These are phyloP conservation scores for Octodonta nipae DNA, from an alignment of 2,888 invertebrate genomes.

Conservation along the genomic window DNA sequence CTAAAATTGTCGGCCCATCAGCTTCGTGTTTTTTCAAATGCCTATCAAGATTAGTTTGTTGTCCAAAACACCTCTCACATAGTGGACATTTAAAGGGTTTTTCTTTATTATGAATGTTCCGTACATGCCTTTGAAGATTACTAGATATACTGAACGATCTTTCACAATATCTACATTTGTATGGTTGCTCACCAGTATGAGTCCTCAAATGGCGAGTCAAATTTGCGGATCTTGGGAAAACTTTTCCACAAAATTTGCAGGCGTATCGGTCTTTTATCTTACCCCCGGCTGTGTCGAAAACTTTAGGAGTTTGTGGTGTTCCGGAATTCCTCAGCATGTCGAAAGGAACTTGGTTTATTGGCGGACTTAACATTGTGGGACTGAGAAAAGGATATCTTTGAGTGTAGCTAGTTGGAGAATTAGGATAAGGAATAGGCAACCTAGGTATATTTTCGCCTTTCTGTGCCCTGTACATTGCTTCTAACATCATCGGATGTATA, in stretches of 20 bases:
- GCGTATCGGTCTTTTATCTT: constrained; percentile 82
- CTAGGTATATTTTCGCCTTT: constrained; percentile 43
- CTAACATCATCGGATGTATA: constrained; percentile 57
- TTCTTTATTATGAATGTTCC: constrained; percentile 98
- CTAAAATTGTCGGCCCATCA: constrained; percentile 63
- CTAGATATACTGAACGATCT: constrained; percentile 97
- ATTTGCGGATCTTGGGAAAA: constrained; percentile 94
- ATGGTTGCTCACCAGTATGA: constrained; percentile 95
- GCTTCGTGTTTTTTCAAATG: constrained; percentile 97
- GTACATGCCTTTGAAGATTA: constrained; percentile 92
- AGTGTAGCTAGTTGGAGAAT: constrained; percentile 36
- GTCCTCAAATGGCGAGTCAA: constrained; percentile 91
- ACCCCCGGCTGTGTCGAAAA: constrained; percentile 41
- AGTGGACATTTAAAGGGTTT: constrained; percentile 94
- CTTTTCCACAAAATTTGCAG: constrained; percentile 94
- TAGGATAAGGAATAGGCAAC: constrained; percentile 46
- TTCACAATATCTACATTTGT: constrained; percentile 97
- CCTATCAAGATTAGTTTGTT: constrained; percentile 95
- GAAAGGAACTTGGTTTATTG: constrained; percentile 40
- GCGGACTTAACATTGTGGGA: constrained; percentile 35
- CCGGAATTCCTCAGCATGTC: constrained; percentile 41
- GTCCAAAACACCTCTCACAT: constrained; percentile 95
- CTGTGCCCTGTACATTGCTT: constrained; percentile 52
- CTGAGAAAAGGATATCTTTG: constrained; percentile 37
- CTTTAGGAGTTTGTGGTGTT: constrained; percentile 29